Base-by-base conservation (phyloP, 2,113 vertebrate genomes). In the Gymnobelideus leadbeateri region DNA sequence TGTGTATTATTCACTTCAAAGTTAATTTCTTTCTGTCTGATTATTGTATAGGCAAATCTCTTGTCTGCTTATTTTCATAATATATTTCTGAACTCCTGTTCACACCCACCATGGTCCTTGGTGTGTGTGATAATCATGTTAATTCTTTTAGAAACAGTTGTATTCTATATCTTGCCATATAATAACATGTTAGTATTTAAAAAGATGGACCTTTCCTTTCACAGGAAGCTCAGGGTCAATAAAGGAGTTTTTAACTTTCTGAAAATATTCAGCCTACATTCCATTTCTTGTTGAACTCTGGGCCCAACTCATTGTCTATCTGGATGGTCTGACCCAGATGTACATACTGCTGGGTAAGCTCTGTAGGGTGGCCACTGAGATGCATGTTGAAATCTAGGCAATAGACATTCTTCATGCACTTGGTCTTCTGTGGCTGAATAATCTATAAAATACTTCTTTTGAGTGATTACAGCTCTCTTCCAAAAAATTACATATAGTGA, bases 241-340 rank as follows among this genome's bases (percentile, higher is more conserved):
- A 84, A 43, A 84, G 68, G 68, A 84, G 68, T n/a, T 84, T 84
- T 84, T 43, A 84, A 84, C n/a, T 84, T 84, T 84, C 16, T 84
- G 68, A 84, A 84, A 84, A n/a, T n/a, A 84, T 84, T 84, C 68
- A 84, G 19, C n/a, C 68, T n/a, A 84, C n/a, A 6, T 37, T 84
- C 68, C 68, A 84, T 84, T n/a, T 84, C 68, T 84, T 84, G 68
- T 84, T 84, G n/a, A 84, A 84, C 68, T 84, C 68, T 84, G 68
- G n/a, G n/a, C 68, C 68, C n/a, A 84, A 84, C n/a, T 84, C n/a
- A 84, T 84, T 84, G 68, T 84, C 68, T n/a, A 84, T 84, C 68
- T 84, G n/a, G 37, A 43, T 37, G n/a, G 68, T 84, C n/a, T 84
- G 19, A 84, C 68, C 68, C 68, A 84, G 68, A 43, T 23, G n/a